Evolutionary conservation across 1,140 invertebrate species (phyloP).

Genomic region (Watersipora subatra): DNA sequence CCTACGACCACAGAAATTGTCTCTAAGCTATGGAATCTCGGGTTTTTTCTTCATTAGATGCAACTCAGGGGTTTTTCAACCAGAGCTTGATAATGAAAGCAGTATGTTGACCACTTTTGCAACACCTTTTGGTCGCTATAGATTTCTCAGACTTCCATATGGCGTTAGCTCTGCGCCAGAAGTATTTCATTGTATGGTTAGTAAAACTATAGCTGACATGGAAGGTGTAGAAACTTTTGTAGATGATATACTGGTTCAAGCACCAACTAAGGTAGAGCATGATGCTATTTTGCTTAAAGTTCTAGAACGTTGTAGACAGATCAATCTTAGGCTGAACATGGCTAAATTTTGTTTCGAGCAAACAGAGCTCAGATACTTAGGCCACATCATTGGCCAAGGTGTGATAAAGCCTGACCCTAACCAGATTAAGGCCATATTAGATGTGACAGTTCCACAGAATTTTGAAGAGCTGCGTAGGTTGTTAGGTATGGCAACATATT

Average conservation of each 20-base stretch:
- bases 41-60: slow-evolving; percentile 9
- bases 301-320: neutral
- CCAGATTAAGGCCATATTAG: slow-evolving; percentile 8
- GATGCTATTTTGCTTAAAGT: slow-evolving; percentile 5
- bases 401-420: slow-evolving; percentile 6
- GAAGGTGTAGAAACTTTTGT: slow-evolving; percentile 9
- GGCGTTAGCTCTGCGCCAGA: neutral
- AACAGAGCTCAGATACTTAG: slow-evolving; percentile 7
- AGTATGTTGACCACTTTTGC: neutral
- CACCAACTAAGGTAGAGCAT: slow-evolving; percentile 10
- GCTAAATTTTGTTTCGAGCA: slow-evolving; percentile 2
- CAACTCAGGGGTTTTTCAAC: slow-evolving; percentile 8
- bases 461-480: neutral
- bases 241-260: slow-evolving; percentile 9
- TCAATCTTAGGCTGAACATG: slow-evolving; percentile 7
- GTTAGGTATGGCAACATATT: slow-evolving; percentile 15
- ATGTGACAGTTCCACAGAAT: slow-evolving; percentile 7
- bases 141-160: neutral
- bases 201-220: neutral
- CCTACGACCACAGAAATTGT: slow-evolving; percentile 7
- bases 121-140: neutral
- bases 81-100: slow-evolving; percentile 11
- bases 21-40: slow-evolving; percentile 4
- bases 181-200: neutral
- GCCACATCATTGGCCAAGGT: slow-evolving; percentile 4